Percentiles rank a stretch among this genome's conserved stretches.
phyloP scores from a whole-genome alignment of 64 coral and sea anemone genomes.

The Montipora cactus region DNA sequence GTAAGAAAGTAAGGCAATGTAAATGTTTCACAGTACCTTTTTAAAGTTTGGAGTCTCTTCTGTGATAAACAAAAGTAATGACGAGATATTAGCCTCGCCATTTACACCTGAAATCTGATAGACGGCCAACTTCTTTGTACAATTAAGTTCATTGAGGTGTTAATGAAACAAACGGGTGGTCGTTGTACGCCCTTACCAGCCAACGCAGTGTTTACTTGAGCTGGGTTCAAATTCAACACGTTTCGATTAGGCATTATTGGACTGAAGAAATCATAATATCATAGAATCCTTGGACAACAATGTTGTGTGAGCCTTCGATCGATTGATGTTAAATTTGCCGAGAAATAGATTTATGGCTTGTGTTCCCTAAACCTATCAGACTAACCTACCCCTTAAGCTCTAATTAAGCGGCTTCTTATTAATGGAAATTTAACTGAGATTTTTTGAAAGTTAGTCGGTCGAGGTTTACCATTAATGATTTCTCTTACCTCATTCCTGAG shows the following conservation, averaged over 20 bases:
- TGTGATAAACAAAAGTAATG: neutral
- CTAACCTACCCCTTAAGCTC: neutral
- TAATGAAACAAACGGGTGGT: constrained; percentile 26
- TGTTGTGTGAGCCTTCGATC: neutral
- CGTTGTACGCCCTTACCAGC: neutral
- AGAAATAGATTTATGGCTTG: neutral
- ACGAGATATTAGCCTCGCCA: neutral
- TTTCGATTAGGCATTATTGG: neutral
- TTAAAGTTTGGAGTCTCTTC: neutral
- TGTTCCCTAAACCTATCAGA: neutral
- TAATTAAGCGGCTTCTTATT: neutral
- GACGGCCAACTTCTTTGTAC: neutral
- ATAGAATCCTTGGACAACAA: neutral
- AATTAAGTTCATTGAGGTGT: neutral
- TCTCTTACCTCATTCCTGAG: no score
- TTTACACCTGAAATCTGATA: constrained; percentile 1
- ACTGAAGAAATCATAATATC: neutral
- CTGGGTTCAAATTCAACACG: neutral
- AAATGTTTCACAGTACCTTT: neutral
- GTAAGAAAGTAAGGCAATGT: neutral
- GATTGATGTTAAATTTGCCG: neutral
- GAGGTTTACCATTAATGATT: no score
- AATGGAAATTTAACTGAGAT: no score
- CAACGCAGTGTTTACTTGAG: neutral
- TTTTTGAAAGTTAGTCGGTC: no score